phyloP scores from a whole-genome alignment of 2,888 invertebrate species.

The Ochlodes sylvanus region DNA sequence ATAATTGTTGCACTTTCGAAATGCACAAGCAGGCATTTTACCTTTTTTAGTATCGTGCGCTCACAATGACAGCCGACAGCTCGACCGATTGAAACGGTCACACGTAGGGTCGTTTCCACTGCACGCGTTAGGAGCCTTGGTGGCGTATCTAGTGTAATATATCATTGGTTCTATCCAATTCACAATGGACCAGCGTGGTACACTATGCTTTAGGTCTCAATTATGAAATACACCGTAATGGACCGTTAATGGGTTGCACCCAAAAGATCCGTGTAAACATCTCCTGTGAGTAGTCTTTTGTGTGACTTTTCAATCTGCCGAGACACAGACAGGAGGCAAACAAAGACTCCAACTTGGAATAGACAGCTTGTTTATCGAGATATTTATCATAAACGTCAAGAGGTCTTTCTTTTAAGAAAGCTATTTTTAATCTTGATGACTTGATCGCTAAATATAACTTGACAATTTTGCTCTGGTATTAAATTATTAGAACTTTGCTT shows the following conservation, averaged over 20 bases:
- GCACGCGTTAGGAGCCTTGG: no score
- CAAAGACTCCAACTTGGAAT: slow-evolving; percentile 15
- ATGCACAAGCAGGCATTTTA: no score
- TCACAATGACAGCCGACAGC: no score
- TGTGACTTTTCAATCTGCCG: slow-evolving; percentile 1
- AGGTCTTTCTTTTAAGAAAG: background rate
- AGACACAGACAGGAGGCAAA: slow-evolving; percentile 21
- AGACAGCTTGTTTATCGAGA: slow-evolving; percentile 17
- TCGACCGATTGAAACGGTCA: no score
- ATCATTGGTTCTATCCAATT: no score
- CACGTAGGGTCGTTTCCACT: no score
- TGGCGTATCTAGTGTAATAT: no score
- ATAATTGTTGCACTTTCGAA: no score
- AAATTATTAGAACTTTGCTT: background rate
- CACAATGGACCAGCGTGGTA: no score
- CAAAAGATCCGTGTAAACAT: slow-evolving; percentile 9
- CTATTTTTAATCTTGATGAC: background rate
- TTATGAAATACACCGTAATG: background rate
- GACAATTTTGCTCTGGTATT: background rate
- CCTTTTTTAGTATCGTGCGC: no score
- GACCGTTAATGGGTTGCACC: background rate
- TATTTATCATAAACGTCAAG: slow-evolving; percentile 8
- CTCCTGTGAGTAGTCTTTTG: slow-evolving; percentile 5
- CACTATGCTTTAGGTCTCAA: background rate
- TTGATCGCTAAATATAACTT: background rate